A percentile compares a stretch with the other conserved stretches of the same genome.
These are phyloP conservation scores for Brotogeris chrysoptera DNA, from an alignment of 2,797 vertebrate species.

Conservation along the genomic window DNA sequence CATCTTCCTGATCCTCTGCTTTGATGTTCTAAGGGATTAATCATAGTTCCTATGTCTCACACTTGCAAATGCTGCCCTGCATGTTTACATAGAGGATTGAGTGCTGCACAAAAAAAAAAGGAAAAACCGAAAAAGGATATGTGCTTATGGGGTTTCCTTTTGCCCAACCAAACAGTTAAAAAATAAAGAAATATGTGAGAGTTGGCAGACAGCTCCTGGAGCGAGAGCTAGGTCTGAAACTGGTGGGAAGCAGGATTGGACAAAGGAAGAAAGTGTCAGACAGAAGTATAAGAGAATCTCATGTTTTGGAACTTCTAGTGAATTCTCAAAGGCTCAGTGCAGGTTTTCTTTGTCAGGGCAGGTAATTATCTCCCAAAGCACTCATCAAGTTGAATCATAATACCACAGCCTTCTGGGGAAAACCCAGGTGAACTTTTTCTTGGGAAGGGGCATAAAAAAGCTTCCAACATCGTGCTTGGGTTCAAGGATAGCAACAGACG, in stretches of 20 bases:
- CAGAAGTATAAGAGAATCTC: neutral
- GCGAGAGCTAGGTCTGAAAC: neutral
- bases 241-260: neutral
- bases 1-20: neutral
- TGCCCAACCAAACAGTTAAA: neutral
- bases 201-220: neutral
- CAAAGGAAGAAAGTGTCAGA: neutral
- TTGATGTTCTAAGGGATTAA: neutral
- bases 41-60: neutral
- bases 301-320: neutral
- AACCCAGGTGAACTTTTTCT: neutral
- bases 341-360: neutral
- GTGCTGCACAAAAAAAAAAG: neutral
- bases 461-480: neutral
- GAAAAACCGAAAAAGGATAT: neutral
- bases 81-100: neutral
- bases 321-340: neutral
- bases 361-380: neutral
- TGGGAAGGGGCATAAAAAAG: neutral
- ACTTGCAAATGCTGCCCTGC: neutral
- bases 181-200: neutral
- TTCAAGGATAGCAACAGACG: neutral
- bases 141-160: neutral
- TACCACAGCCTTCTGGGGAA: neutral
- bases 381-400: neutral